phyloP scores from a whole-genome alignment of 2,113 vertebrate genomes.

The Osmerus mordax region DNA sequence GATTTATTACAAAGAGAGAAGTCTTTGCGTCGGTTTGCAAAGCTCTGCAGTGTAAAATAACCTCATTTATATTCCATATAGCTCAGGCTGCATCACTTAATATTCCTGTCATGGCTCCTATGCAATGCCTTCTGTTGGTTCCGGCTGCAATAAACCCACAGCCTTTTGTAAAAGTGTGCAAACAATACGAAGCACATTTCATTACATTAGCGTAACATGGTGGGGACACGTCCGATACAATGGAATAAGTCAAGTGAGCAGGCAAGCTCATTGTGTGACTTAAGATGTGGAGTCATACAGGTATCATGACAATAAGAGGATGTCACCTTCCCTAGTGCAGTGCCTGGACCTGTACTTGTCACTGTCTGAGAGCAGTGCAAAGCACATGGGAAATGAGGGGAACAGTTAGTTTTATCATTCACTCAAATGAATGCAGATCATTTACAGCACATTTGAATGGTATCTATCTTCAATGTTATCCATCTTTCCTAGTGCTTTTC shows the following conservation, averaged over 20 bases:
- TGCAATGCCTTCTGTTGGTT: constrained; percentile 71
- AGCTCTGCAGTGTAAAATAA: constrained; percentile 80
- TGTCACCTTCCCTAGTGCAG: constrained; percentile 25
- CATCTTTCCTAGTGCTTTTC: no score
- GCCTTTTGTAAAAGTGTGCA: constrained; percentile 70
- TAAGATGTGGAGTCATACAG: constrained; percentile 13
- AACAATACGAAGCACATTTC: constrained; percentile 76
- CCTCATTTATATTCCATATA: constrained; percentile 86
- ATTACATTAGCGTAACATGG: constrained; percentile 57
- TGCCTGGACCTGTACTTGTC: constrained; percentile 3
- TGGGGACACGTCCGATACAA: constrained; percentile 44
- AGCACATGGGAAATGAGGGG: neutral
- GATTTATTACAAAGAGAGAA: constrained; percentile 83
- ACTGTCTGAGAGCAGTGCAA: neutral
- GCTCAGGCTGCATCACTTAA: constrained; percentile 75
- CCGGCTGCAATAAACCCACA: constrained; percentile 66
- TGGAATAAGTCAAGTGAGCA: constrained; percentile 52
- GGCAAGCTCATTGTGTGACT: constrained; percentile 31
- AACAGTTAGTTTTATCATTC: neutral
- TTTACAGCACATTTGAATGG: no score
- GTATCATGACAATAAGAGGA: constrained; percentile 22
- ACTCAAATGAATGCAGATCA: no score
- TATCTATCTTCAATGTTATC: no score
- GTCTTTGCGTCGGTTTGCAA: constrained; percentile 74
- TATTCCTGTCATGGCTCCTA: constrained; percentile 78